These are phyloP conservation scores for Tetrao urogallus DNA, from an alignment of 2,113 vertebrate species.

Conservation along the genomic window DNA sequence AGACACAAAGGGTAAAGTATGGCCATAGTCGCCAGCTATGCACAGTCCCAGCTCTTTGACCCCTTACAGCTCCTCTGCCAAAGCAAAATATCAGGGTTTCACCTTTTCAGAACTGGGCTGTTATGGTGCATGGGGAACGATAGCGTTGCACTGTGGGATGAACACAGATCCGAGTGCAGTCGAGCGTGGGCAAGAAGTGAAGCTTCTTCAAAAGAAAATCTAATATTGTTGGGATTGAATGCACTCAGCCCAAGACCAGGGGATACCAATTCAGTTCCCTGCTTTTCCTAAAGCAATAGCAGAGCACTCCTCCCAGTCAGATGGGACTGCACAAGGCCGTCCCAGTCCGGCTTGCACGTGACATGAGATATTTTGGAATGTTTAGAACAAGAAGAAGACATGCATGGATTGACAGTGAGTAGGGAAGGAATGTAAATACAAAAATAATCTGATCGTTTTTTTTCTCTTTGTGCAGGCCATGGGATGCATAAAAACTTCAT, in stretches of 20 bases:
- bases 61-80: not conserved
- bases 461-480: not conserved
- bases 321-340: not conserved
- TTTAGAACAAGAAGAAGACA: not conserved
- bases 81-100: not conserved
- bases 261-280: not conserved
- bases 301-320: not conserved
- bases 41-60: not conserved
- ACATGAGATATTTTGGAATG: not conserved
- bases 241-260: fast-evolving
- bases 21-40: not conserved
- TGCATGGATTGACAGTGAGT: not conserved
- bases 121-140: not conserved
- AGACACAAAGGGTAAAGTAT: not conserved
- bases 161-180: not conserved
- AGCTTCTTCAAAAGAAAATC: not conserved
- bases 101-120: not conserved
- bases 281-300: not conserved
- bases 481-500: fast-evolving
- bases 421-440: not conserved
- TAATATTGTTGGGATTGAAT: not conserved
- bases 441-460: not conserved
- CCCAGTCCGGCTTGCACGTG: not conserved
- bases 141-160: not conserved
- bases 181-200: not conserved